Evolutionary conservation across 2,888 invertebrate species (phyloP).

Genomic region (Cremastinae sp.): DNA sequence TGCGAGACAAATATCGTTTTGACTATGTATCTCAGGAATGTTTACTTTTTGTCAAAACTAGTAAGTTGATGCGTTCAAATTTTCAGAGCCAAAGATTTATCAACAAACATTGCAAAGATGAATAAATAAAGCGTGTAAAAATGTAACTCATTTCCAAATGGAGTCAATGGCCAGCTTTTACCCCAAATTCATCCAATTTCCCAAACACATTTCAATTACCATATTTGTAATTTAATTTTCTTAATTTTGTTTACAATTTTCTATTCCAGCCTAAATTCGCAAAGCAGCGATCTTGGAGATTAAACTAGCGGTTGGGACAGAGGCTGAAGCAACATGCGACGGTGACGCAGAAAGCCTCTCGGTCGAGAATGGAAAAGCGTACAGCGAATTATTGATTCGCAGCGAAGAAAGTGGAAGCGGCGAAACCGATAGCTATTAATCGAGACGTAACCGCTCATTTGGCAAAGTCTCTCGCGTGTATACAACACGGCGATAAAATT

Average conservation of each 20-base stretch:
- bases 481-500: constrained; percentile 62
- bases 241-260: too few relatives aligned
- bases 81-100: too few relatives aligned
- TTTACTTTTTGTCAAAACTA: too few relatives aligned
- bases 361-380: constrained; percentile 14
- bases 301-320: neutral
- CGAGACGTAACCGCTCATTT: constrained; percentile 75
- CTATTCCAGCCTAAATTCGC: neutral
- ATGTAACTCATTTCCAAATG: too few relatives aligned
- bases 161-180: too few relatives aligned
- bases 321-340: neutral
- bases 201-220: too few relatives aligned
- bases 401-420: constrained; percentile 63
- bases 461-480: constrained; percentile 68
- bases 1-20: constrained; percentile 32
- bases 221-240: too few relatives aligned
- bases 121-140: too few relatives aligned
- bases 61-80: too few relatives aligned
- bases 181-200: too few relatives aligned
- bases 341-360: neutral
- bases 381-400: constrained; percentile 29
- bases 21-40: too few relatives aligned
- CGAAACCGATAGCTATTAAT: constrained; percentile 78
- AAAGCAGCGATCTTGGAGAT: neutral
- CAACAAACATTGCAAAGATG: too few relatives aligned